A percentile compares a stretch with the other conserved stretches of the same genome.
Evolutionary conservation across 1,140 invertebrate genomes (phyloP).

Genomic region (Lepidurus arcticus): DNA sequence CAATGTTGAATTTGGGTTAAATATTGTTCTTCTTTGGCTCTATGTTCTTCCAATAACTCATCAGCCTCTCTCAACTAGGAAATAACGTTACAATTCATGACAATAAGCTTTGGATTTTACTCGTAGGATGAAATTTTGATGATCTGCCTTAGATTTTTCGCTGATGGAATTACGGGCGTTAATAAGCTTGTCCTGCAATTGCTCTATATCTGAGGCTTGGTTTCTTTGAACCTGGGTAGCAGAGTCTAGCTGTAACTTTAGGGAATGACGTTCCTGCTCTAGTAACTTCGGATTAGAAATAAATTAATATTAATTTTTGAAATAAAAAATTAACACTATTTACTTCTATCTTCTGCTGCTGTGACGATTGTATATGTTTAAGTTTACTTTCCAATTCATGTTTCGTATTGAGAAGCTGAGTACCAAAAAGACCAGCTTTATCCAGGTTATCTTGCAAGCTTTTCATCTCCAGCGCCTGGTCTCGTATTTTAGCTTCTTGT

Average conservation of each 20-base stretch:
- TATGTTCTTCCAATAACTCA: not conserved
- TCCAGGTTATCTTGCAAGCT: not conserved
- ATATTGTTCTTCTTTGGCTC: constrained; percentile 1
- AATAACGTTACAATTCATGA: not conserved
- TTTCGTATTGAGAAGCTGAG: not conserved
- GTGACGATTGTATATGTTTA: not conserved
- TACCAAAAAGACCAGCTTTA: not conserved
- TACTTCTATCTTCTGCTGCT: not conserved
- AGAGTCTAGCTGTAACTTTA: not conserved
- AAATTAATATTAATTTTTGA: not conserved
- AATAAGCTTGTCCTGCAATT: not conserved
- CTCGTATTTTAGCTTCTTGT: not conserved
- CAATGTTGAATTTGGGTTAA: not conserved
- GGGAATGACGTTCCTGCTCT: not conserved
- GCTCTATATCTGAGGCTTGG: constrained; percentile 1
- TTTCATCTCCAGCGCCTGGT: not conserved
- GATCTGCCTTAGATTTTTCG: not conserved
- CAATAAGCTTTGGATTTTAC: not conserved
- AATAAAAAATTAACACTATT: not conserved
- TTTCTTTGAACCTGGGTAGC: not conserved
- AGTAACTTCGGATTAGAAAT: not conserved
- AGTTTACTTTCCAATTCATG: not conserved
- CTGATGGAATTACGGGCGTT: not conserved
- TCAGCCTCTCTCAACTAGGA: not conserved
- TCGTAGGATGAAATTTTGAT: not conserved